These are phyloP conservation scores for Microchrysa polita DNA, from an alignment of 2,888 invertebrate genomes.

Conservation along the genomic window DNA sequence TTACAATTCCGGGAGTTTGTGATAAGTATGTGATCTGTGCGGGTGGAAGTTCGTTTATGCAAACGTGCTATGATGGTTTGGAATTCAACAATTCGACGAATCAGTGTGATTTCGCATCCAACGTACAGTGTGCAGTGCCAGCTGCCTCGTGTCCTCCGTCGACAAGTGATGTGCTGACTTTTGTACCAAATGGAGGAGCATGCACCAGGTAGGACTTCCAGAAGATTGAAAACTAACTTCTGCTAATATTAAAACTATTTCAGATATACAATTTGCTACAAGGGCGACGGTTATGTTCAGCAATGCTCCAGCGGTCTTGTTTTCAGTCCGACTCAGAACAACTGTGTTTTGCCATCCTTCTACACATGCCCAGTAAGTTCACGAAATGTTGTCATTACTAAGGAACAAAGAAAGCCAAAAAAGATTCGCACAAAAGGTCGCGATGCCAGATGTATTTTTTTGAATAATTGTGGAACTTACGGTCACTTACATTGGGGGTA, in stretches of 20 bases:
- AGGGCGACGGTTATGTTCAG: slow-evolving; percentile 55
- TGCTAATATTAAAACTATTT: not conserved
- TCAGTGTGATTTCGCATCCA: slow-evolving; percentile 59
- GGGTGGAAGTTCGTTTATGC: slow-evolving; percentile 54
- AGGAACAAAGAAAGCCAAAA: not conserved
- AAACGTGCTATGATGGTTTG: slow-evolving; percentile 56
- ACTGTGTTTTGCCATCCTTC: slow-evolving; percentile 57
- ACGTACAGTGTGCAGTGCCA: slow-evolving; percentile 59
- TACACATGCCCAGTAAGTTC: slow-evolving; percentile 56
- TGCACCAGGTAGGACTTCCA: slow-evolving; percentile 57
- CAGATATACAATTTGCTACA: slow-evolving; percentile 57
- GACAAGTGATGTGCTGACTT: slow-evolving; percentile 52
- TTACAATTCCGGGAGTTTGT: slow-evolving; percentile 50
- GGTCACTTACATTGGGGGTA: slow-evolving; percentile 53
- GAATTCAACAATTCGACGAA: slow-evolving; percentile 59
- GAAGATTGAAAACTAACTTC: too few relatives aligned
- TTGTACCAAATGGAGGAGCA: slow-evolving; percentile 55
- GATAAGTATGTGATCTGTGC: slow-evolving; percentile 59
- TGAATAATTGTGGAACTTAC: not conserved
- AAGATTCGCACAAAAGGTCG: not conserved
- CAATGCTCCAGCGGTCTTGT: slow-evolving; percentile 56
- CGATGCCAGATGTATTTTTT: slow-evolving; percentile 9
- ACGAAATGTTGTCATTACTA: not conserved
- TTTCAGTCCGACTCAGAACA: slow-evolving; percentile 54
- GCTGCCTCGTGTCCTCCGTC: not conserved